Base-by-base conservation (phyloP, 2,888 invertebrate species). In the Rhabditophanes sp. region DNA sequence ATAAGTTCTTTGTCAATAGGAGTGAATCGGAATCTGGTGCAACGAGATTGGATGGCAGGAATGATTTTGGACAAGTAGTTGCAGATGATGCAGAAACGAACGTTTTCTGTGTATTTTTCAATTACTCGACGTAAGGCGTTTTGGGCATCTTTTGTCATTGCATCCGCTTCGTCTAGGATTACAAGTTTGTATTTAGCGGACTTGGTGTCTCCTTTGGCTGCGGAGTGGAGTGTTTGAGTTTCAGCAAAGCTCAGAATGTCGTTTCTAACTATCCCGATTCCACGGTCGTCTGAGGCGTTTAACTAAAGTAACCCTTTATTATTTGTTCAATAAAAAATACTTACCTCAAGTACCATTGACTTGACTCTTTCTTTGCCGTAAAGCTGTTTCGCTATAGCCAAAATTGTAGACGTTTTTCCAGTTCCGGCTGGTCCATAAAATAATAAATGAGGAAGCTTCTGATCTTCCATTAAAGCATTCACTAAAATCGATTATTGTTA, bases 61-160 rank as follows among this genome's bases (percentile, higher is more conserved):
- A 90, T 96, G 42, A 99, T 90, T 73, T 93, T 93, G 54, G 85
- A 82, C 51, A 96, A 70, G 69, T 96, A 96, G 69, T 96, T 96
- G 70, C 93, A 90, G 60, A 99, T 96, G 39, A 96, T 79, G 67
- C 96, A 99, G 68, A 99, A 99, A 6, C 96, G 74, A 3, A 88
- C 84, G 68, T 93, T 96, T 49, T 90, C 88, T 8, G 96, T 93
- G 66, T 85, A 99, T 68, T 96, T 96, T 68, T 99, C 96, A 64
- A 96, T 90, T 54, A 96, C 85, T 84, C 73, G 52, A 51, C 88
- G 73, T 1, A 90, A 72, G 18, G 96, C 93, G 74, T 93, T 99
- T 67, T 99, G 96, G 1, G 96, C 96, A 75, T 99, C 96, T 67
- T 82, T 81, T 1, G 93, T 99, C 93, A 96, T 96, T 0, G 90